A percentile compares a stretch with the other conserved stretches of the same genome.
Evolutionary conservation across 2,888 invertebrate species (phyloP).

Genomic region (Platycheirus rosarum): DNA sequence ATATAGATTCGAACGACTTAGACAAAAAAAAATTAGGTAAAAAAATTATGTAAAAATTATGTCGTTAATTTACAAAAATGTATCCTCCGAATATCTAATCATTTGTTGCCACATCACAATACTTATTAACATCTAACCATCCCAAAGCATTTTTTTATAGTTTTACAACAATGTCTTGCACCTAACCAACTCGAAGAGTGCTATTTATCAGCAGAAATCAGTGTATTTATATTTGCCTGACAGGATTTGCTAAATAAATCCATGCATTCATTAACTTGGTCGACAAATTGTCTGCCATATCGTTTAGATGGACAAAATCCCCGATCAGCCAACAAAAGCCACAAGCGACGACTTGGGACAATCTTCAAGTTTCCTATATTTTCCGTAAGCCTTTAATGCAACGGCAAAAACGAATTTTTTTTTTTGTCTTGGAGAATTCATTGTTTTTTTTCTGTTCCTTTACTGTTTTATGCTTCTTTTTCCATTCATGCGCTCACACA

Average conservation of each 20-base stretch:
- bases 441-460: conserved; percentile 39
- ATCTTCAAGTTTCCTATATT: conserved; percentile 24
- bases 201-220: conserved; percentile 38
- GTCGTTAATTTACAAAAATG: too few relatives aligned
- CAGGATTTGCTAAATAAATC: conserved; percentile 51
- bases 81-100: too few relatives aligned
- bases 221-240: conserved; percentile 37
- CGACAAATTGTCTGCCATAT: conserved; percentile 36
- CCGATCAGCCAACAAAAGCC: conserved; percentile 17
- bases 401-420: neutral
- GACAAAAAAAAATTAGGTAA: neutral
- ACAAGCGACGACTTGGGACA: conserved; percentile 21
- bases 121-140: conserved; percentile 8
- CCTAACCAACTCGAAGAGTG: neutral
- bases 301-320: conserved; percentile 18
- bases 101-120: too few relatives aligned
- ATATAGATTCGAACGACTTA: neutral
- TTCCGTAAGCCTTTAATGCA: neutral
- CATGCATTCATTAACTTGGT: conserved; percentile 53
- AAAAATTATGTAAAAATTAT: conserved; percentile 19
- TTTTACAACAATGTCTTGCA: neutral
- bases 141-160: conserved; percentile 26
- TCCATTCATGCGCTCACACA: conserved; percentile 22
- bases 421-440: conserved; percentile 9
- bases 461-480: conserved; percentile 32